Evolutionary conservation across 1,140 invertebrate species (phyloP).

Genomic region (Thalassaphorura encarpata): DNA sequence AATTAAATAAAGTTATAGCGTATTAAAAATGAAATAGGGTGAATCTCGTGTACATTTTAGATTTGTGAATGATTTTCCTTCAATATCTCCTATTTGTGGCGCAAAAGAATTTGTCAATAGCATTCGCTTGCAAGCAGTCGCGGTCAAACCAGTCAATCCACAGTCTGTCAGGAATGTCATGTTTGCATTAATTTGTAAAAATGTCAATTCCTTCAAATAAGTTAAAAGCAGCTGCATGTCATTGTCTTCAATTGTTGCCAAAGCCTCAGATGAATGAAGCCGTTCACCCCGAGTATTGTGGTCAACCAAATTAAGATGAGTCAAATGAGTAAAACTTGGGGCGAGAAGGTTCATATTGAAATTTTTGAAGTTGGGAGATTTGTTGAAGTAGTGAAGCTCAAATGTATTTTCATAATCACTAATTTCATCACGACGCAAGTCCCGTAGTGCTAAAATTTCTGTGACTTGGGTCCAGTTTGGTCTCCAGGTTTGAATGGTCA

Average conservation of each 20-base stretch:
- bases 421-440: background rate
- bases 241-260: constrained; percentile 28
- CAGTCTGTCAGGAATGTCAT: constrained; percentile 25
- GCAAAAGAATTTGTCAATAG: background rate
- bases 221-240: constrained; percentile 28
- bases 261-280: constrained; percentile 22
- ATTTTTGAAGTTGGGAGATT: constrained; percentile 21
- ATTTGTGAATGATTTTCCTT: constrained; percentile 14
- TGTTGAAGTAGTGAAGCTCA: constrained; percentile 30
- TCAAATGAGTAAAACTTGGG: constrained; percentile 14
- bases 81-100: background rate
- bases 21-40: background rate
- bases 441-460: constrained; percentile 12
- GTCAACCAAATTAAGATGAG: constrained; percentile 29
- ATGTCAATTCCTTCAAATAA: constrained; percentile 4
- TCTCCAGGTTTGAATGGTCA: constrained; percentile 22
- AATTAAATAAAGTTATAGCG: background rate
- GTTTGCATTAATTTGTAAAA: constrained; percentile 26
- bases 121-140: constrained; percentile 18
- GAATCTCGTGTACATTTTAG: constrained; percentile 19
- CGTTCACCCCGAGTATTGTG: constrained; percentile 24
- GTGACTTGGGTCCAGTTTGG: constrained; percentile 9
- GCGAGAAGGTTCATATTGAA: constrained; percentile 25
- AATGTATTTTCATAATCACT: background rate
- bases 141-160: constrained; percentile 23